These are phyloP conservation scores for Oxygymnocypris stewartii DNA, from an alignment of 2,113 vertebrate species.

Conservation along the genomic window DNA sequence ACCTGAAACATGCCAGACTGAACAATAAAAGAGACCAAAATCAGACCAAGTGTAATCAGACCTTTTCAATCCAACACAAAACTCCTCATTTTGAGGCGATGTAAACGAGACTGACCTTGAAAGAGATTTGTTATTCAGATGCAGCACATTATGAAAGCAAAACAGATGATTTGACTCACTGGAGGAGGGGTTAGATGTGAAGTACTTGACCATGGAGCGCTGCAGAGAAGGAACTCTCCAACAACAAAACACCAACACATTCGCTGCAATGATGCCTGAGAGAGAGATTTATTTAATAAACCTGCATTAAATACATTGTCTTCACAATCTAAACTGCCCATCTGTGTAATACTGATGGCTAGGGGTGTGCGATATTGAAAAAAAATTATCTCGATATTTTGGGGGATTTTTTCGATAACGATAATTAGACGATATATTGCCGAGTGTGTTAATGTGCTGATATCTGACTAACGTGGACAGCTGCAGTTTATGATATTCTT, in stretches of 20 bases:
- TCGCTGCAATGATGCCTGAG: slow-evolving; percentile 89
- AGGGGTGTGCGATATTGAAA: no score
- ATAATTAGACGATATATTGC: no score
- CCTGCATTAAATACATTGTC: background rate
- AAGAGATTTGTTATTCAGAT: background rate
- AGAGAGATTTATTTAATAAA: background rate
- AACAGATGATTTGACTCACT: slow-evolving; percentile 79
- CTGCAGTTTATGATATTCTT: no score
- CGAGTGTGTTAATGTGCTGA: no score
- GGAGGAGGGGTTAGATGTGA: slow-evolving; percentile 91
- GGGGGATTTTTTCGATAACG: no score
- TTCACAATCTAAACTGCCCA: background rate
- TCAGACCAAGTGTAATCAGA: background rate
- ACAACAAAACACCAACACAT: slow-evolving; percentile 87
- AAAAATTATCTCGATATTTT: no score
- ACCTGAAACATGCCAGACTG: background rate
- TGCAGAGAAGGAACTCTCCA: slow-evolving; percentile 89
- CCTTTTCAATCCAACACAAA: background rate
- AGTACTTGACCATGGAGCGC: slow-evolving; percentile 86
- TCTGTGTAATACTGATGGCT: background rate
- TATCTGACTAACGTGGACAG: no score
- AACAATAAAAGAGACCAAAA: background rate
- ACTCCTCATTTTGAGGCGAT: background rate
- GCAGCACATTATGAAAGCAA: background rate
- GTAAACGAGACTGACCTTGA: background rate